Base-by-base conservation (phyloP, 37 sponge, comb jelly and placozoan species). In the Eunapius fragilis region DNA sequence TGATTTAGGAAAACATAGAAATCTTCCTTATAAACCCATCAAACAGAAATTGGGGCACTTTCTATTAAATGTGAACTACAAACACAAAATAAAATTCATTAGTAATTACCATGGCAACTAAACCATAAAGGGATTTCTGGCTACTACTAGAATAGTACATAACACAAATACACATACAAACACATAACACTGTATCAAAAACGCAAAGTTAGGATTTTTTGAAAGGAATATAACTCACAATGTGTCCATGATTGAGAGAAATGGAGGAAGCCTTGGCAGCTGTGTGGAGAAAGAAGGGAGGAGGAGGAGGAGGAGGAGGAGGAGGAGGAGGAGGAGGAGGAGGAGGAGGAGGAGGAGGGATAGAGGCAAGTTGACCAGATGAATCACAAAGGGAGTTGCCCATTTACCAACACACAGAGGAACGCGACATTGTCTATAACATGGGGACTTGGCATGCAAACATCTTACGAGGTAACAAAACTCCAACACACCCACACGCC, bases 261-360 rank as follows among this genome's bases (percentile, higher is more conserved):
- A 33, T 73, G 74, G 74, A 33, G 7, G 74, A 34, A 33, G 74
- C 74, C 32, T 73, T 73, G n/a, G n/a, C n/a, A 22, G 32, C 31
- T 33, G 74, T 31, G 32, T 73, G 32, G 74, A 13, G 32, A 34
- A 33, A 73, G 74, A 14, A 31, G 6, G 72, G 58, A 11, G 58
- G 58, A 33, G 74, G 14, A 13, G 12, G 26, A 73, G 74, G 74
- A 13, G 74, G 12, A 13, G 26, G 31, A 33, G 26, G 74, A 22
- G 23, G 11, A 13, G 74, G 10, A 11, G 47, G 9, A 11, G 9
- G 9, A n/a, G n/a, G n/a, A n/a, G n/a, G 47, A 45, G 47, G 47
- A 31, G 72, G 31, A 71, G 28, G 72, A 71, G 72, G 72, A 71
- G 72, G 28, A 71, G 72, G 28, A 31, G 72, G 72, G 72, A 71